A percentile compares a stretch with the other conserved stretches of the same genome.
These are phyloP conservation scores for Heterotilapia buettikoferi DNA, from an alignment of 2,113 vertebrate genomes.

Conservation along the genomic window DNA sequence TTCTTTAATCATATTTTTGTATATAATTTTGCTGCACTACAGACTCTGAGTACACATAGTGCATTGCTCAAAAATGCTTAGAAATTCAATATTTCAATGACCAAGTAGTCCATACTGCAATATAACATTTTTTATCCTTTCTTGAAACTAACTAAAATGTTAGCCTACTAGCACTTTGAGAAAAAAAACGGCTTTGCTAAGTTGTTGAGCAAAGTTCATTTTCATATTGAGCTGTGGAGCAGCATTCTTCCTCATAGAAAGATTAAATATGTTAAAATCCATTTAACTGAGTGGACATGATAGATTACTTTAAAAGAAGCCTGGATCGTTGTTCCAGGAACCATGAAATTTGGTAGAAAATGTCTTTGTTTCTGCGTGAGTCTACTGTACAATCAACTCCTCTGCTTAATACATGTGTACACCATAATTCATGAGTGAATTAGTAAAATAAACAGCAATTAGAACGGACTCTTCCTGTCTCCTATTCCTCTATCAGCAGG, in stretches of 20 bases:
- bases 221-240: not conserved
- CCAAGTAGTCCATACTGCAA: not conserved
- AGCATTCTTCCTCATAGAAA: not conserved
- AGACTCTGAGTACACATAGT: not conserved
- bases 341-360: not conserved
- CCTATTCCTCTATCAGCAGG: not conserved
- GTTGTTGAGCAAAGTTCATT: not conserved
- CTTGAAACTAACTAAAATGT: not conserved
- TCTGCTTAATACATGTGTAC: not conserved
- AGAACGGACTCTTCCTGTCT: not conserved
- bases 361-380: not conserved
- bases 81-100: not conserved
- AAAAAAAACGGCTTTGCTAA: too few species aligned
- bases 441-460: not conserved
- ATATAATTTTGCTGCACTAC: not conserved
- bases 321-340: rapidly evolving
- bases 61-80: not conserved
- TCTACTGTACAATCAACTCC: not conserved
- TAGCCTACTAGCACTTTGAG: not conserved
- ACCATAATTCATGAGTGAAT: not conserved
- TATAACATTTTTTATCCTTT: not conserved
- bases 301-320: not conserved
- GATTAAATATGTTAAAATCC: not conserved
- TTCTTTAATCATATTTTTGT: not conserved
- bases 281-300: not conserved